Evolutionary conservation across 1,140 invertebrate genomes (phyloP).

Genomic region (Anthonomus grandis): DNA sequence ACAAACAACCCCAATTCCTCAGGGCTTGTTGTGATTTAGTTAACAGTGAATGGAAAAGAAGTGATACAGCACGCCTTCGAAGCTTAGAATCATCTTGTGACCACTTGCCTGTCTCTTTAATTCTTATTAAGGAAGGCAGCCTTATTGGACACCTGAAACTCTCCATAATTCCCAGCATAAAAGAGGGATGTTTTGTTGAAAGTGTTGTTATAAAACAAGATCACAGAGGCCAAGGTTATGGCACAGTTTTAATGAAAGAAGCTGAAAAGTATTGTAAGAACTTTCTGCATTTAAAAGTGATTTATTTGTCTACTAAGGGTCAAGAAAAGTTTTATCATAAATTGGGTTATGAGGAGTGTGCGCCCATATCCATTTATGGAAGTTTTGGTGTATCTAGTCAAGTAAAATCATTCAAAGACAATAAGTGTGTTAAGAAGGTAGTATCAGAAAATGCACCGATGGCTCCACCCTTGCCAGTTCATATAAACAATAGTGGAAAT

Average conservation of each 20-base stretch:
- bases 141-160: slow-evolving; percentile 75
- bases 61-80: slow-evolving; percentile 68
- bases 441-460: slow-evolving; percentile 8
- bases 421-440: not conserved
- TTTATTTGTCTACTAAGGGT: slow-evolving; percentile 73
- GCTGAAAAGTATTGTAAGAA: slow-evolving; percentile 66
- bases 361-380: slow-evolving; percentile 66
- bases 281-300: slow-evolving; percentile 56
- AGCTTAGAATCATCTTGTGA: slow-evolving; percentile 67
- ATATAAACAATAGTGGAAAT: slow-evolving; percentile 2
- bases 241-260: slow-evolving; percentile 65
- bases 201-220: slow-evolving; percentile 70
- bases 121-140: slow-evolving; percentile 58
- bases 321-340: slow-evolving; percentile 74
- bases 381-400: slow-evolving; percentile 24
- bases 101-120: slow-evolving; percentile 66
- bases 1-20: slow-evolving; percentile 64
- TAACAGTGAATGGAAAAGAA: slow-evolving; percentile 78
- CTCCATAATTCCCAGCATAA: slow-evolving; percentile 61
- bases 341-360: slow-evolving; percentile 67
- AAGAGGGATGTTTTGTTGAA: slow-evolving; percentile 69
- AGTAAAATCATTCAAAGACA: slow-evolving; percentile 3
- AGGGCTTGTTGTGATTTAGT: slow-evolving; percentile 67
- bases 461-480: slow-evolving; percentile 27
- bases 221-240: slow-evolving; percentile 68